A percentile compares a stretch with the other conserved stretches of the same genome.
These are phyloP conservation scores for Scomber japonicus DNA, from an alignment of 2,113 vertebrate genomes.

Conservation along the genomic window DNA sequence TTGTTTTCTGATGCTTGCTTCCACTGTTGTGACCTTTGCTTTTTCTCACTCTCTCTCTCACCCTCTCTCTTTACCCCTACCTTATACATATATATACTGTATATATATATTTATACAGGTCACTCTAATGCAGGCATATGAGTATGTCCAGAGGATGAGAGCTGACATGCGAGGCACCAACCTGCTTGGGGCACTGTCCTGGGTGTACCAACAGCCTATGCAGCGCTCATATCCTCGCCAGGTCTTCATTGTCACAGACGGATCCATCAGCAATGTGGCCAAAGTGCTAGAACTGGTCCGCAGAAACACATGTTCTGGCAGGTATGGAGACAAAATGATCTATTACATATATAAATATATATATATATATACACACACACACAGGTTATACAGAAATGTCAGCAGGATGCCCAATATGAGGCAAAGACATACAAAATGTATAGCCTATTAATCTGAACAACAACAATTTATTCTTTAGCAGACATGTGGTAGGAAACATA, in stretches of 20 bases:
- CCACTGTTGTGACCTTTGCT: constrained; percentile 9
- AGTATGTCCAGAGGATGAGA: constrained; percentile 87
- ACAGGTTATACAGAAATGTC: background rate
- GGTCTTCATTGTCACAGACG: constrained; percentile 90
- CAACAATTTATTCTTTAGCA: background rate
- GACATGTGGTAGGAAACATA: background rate
- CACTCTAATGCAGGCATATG: constrained; percentile 83
- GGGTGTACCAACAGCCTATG: constrained; percentile 90
- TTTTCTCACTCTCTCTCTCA: too few relatives aligned
- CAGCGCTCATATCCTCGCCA: constrained; percentile 92
- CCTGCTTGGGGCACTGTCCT: constrained; percentile 88
- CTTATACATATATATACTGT: too few relatives aligned
- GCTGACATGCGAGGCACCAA: constrained; percentile 80
- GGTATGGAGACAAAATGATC: constrained; percentile 79
- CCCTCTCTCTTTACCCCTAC: too few relatives aligned
- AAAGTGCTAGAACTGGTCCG: constrained; percentile 91
- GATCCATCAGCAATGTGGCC: constrained; percentile 75
- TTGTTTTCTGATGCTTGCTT: constrained; percentile 18
- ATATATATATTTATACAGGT: constrained; percentile 78
- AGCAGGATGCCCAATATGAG: background rate
- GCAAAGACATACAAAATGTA: background rate
- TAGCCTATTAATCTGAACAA: background rate
- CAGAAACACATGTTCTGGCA: constrained; percentile 88
- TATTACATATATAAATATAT: background rate
- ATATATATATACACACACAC: too few relatives aligned